Base-by-base conservation (phyloP, 92 coral and sea anemone species). In the Zoanthus gigantus region DNA sequence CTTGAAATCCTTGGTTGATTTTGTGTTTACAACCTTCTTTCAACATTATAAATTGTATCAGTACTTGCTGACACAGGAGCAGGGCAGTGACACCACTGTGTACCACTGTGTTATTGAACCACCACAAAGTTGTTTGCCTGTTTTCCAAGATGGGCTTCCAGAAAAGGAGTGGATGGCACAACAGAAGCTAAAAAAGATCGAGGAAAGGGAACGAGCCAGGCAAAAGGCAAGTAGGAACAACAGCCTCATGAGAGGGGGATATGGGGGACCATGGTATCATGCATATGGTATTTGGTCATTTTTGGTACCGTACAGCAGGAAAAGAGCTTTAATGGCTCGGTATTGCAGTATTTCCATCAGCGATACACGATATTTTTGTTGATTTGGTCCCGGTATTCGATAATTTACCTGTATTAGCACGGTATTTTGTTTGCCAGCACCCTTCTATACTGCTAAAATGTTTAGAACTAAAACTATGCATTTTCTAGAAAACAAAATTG, bases 11-110 rank as follows among this genome's bases (percentile, higher is more conserved):
- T 71, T 86, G 32, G 72, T 94, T 16, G 98, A 93, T 46, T 94
- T 86, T 73, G 81, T 90, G 48, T 95, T 88, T 67, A 37, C 77
- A 86, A 95, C 93, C 10, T 73, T 92, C 68, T 94, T 95, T 74
- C 96, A 94, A 77, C 98, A 93, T 54, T 94, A 83, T 87, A 95
- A 93, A 84, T 79, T 95, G 71, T 93, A 95, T 79, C 95, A 94
- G 85, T 95, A 87, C 85, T 88, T 93, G n/a, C 86, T 95, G 72
- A 93, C 93, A 14, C 78, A 90, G 63, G 96, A 95, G n/a, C 95
- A 94, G 7, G 90, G 73, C 46, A 87, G 85, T 30, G 88, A 95
- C 56, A 79, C 77, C 42, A 91, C 95, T 50, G 82, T 82, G 32
- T 77, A 44, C 30, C 57, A 86, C 34, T 83, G 71, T 71, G 66